phyloP scores from a whole-genome alignment of 2,113 vertebrate species.

The Herpailurus yagouaroundi region DNA sequence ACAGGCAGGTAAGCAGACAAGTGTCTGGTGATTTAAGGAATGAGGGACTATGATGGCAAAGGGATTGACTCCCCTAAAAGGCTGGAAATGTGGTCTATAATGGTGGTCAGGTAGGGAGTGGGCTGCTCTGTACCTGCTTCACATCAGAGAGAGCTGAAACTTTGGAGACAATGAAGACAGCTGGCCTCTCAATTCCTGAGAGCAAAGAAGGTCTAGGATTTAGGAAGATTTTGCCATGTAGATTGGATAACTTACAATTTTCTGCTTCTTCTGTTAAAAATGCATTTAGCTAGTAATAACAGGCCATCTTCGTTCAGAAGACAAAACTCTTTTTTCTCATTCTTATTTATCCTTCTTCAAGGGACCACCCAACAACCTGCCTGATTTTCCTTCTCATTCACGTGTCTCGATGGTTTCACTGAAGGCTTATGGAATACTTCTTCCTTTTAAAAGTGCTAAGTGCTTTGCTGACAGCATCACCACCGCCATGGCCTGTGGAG shows the following conservation, averaged over 20 bases:
- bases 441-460: slow-evolving; percentile 40
- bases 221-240: neutral
- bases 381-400: neutral
- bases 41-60: rapidly evolving
- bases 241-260: neutral
- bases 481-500: neutral
- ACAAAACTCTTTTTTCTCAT: neutral
- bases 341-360: neutral
- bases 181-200: neutral
- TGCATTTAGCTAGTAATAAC: neutral
- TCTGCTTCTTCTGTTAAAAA: neutral
- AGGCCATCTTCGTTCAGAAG: neutral
- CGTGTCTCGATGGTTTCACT: neutral
- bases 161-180: neutral
- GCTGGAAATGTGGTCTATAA: neutral
- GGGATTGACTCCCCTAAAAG: too few relatives aligned
- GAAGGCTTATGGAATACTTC: neutral
- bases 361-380: neutral
- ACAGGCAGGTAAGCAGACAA: neutral
- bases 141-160: neutral
- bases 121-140: neutral
- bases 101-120: neutral
- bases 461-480: neutral
- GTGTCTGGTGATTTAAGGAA: neutral
- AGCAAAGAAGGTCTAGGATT: neutral